Base-by-base conservation (phyloP, 2,888 invertebrate genomes). In the Pammene aurita region DNA sequence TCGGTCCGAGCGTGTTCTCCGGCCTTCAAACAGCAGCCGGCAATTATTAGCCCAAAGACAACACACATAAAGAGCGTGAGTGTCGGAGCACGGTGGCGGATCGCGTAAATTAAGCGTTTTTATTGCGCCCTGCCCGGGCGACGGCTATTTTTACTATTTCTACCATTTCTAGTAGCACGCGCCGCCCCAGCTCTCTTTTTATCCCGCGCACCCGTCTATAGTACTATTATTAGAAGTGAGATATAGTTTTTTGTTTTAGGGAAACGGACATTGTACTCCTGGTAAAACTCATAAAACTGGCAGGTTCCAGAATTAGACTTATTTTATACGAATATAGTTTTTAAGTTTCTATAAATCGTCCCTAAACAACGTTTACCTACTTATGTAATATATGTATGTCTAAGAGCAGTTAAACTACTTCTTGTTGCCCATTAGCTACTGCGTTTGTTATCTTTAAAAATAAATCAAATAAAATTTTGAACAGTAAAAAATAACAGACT, bases 41-140 rank as follows among this genome's bases (percentile, higher is more conserved):
- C 85, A 84, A 87, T 88, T 91, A 89, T 91, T 90, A 86, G 88
- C 85, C 86, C 86, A 86, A 88, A 89, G 88, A 89, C 87, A 91
- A 91, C 91, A 91, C 85, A 82, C 91, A 89, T 92, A 92, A 92
- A 92, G 84, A 87, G 86, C 90, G 87, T 90, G 88, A 89, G 90
- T 89, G 91, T 90, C 91, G 85, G 80, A 78, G 79, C 77, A 77
- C 81, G 82, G 82, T 82, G 81, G 85, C 85, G 77, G 82, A 81
- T 84, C 85, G 84, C 90, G 90, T 92, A 92, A 92, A 92, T 90
- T 91, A 88, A 89, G 83, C 85, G 83, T 86, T 90, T 92, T 92
- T 92, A 92, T 91, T 87, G 87, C 85, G 79, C 77, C 80, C 75
- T 38, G 67, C 64, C 80, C 80, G 76, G 79, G 56, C 78, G 70